phyloP scores from a whole-genome alignment of 2,888 invertebrate species.

The Folsomia candida region DNA sequence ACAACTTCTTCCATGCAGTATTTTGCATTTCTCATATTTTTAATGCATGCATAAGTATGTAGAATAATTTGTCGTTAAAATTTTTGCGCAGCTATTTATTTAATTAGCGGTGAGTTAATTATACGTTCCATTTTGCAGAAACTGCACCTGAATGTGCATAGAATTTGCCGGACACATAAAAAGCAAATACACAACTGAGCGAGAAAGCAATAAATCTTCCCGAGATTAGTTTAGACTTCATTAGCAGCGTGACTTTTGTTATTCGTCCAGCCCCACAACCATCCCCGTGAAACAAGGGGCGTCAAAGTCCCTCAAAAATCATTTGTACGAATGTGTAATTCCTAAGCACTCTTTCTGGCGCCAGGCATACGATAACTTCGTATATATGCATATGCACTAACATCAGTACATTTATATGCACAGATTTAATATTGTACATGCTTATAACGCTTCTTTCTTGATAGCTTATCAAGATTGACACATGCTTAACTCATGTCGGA shows the following conservation, averaged over 20 bases:
- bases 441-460: no score
- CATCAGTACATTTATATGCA: neutral
- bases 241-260: slow-evolving; percentile 36
- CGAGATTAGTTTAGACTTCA: slow-evolving; percentile 33
- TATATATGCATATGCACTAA: no score
- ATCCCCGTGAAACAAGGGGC: slow-evolving; percentile 33
- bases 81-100: no score
- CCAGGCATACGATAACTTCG: no score
- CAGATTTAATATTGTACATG: neutral
- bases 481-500: no score
- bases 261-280: slow-evolving; percentile 33
- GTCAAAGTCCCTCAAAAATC: slow-evolving; percentile 30
- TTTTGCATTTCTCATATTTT: no score
- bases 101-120: slow-evolving; percentile 8
- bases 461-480: no score
- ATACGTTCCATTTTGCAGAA: neutral
- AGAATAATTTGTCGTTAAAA: neutral
- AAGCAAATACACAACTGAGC: neutral
- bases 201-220: slow-evolving; percentile 32
- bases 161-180: neutral
- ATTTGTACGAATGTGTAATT: slow-evolving; percentile 32
- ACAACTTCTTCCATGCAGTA: no score
- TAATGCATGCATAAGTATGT: neutral
- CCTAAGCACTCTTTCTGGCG: slow-evolving; percentile 22
- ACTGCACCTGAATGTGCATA: neutral